These are phyloP conservation scores for Tortrix viridana DNA, from an alignment of 2,888 invertebrate genomes.

Conservation along the genomic window DNA sequence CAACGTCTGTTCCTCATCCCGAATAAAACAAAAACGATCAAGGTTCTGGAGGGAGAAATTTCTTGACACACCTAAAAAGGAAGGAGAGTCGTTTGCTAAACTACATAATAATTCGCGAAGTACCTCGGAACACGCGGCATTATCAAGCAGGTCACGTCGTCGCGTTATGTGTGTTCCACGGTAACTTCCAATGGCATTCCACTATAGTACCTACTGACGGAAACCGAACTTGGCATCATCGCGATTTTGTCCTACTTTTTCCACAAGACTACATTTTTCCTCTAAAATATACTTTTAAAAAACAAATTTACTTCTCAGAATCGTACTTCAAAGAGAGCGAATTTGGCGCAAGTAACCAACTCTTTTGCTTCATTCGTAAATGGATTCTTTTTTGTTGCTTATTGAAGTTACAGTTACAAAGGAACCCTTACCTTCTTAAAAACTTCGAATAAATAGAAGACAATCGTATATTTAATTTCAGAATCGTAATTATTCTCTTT, in stretches of 20 bases:
- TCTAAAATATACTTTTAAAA: background rate
- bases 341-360: conserved; percentile 21
- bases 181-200: conserved; percentile 67
- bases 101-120: conserved; percentile 64
- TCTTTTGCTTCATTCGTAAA: conserved; percentile 22
- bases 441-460: background rate
- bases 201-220: conserved; percentile 66
- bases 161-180: conserved; percentile 52
- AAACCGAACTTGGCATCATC: conserved; percentile 49
- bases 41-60: conserved; percentile 59
- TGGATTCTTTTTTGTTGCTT: conserved; percentile 21
- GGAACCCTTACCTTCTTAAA: background rate
- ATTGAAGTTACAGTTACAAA: conserved; percentile 22
- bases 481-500: background rate
- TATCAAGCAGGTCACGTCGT: conserved; percentile 59
- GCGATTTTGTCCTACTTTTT: conserved; percentile 27
- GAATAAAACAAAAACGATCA: conserved; percentile 53
- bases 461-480: conserved; percentile 1
- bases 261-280: conserved; percentile 10
- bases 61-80: conserved; percentile 60
- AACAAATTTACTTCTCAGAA: conserved; percentile 14
- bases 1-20: conserved; percentile 49
- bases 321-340: conserved; percentile 28
- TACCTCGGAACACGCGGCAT: conserved; percentile 51
- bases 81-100: conserved; percentile 70